These are phyloP conservation scores for Standfussiana lucernea DNA, from an alignment of 2,888 invertebrate genomes.

Conservation along the genomic window DNA sequence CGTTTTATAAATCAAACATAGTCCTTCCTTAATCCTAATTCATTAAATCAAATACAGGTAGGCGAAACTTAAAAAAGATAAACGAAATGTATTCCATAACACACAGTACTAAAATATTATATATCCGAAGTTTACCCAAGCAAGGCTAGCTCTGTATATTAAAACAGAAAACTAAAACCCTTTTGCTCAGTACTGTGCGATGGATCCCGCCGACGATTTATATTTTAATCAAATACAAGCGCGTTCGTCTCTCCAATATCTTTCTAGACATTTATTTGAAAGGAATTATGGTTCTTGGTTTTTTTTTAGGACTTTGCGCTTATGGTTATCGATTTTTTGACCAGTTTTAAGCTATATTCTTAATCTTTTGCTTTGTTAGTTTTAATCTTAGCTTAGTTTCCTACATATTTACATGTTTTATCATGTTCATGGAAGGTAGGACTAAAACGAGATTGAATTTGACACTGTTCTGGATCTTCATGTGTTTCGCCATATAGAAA, in stretches of 20 bases:
- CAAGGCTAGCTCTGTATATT: constrained; percentile 27
- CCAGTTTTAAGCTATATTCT: neutral
- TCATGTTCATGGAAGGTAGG: neutral
- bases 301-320: constrained; percentile 11
- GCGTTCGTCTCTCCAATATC: constrained; percentile 45
- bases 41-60: neutral
- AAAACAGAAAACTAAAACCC: constrained; percentile 45
- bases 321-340: neutral
- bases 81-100: constrained; percentile 18
- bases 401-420: neutral
- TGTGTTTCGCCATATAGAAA: neutral
- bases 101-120: neutral
- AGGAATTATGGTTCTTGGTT: constrained; percentile 58
- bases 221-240: constrained; percentile 76
- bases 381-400: neutral
- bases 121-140: neutral
- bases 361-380: neutral
- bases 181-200: constrained; percentile 43
- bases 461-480: neutral
- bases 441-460: neutral
- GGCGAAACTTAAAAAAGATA: neutral
- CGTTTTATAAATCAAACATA: too few relatives aligned
- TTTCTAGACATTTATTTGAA: constrained; percentile 60
- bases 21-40: neutral
- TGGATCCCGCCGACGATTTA: constrained; percentile 67